These are phyloP conservation scores for Avahi laniger DNA, from an alignment of 2,797 vertebrate species.

Conservation along the genomic window DNA sequence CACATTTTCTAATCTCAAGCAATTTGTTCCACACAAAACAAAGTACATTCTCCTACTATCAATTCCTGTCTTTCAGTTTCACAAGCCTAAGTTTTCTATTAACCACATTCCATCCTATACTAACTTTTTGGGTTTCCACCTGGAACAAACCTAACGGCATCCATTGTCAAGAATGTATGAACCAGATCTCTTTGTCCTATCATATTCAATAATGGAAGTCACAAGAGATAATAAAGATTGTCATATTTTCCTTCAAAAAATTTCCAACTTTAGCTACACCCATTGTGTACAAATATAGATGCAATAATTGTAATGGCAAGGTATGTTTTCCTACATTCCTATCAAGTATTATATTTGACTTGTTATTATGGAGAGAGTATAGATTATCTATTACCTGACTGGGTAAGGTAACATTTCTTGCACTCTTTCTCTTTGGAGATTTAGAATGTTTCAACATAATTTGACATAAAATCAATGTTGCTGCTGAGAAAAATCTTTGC, in stretches of 20 bases:
- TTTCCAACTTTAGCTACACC: not conserved
- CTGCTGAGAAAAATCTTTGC: conserved; percentile 30
- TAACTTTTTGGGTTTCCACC: no score
- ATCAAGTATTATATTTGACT: not conserved
- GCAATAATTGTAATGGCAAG: not conserved
- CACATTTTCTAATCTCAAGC: no score
- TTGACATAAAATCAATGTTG: conserved; percentile 33
- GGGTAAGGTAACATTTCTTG: not conserved
- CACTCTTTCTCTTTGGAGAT: not conserved
- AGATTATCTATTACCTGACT: conserved; percentile 23
- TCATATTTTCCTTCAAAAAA: conserved; percentile 25
- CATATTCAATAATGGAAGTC: not conserved
- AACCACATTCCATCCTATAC: no score
- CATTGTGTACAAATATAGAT: not conserved
- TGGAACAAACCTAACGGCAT: not conserved
- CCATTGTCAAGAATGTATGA: not conserved
- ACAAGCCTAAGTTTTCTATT: no score
- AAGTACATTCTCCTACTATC: no score
- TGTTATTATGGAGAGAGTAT: conserved; percentile 11
- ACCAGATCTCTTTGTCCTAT: not conserved
- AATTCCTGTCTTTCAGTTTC: no score
- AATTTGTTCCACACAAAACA: no score
- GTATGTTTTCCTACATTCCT: conserved; percentile 27
- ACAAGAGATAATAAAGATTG: not conserved
- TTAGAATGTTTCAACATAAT: conserved; percentile 28